phyloP scores from a whole-genome alignment of 2,113 vertebrate genomes.

The Irena cyanogastra region DNA sequence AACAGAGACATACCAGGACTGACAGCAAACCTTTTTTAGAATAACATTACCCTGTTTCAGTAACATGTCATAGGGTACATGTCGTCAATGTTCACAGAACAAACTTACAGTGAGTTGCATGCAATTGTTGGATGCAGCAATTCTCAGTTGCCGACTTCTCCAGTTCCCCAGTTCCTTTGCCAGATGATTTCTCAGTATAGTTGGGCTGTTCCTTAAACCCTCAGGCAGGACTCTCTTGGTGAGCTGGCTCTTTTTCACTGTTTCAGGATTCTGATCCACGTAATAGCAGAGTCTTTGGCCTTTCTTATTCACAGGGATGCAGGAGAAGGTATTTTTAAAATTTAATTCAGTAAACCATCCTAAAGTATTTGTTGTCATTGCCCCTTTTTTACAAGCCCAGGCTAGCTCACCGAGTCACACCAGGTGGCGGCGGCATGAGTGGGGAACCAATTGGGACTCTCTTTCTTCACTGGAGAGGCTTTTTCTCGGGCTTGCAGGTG shows the following conservation, averaged over 20 bases:
- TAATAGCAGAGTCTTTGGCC: background rate
- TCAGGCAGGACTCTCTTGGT: background rate
- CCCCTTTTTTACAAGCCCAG: too few species aligned
- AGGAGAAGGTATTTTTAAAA: background rate
- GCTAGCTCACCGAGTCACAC: too few species aligned
- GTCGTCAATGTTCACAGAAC: background rate
- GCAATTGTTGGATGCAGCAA: background rate
- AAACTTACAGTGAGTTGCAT: background rate
- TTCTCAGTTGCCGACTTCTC: background rate
- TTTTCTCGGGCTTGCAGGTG: too few species aligned
- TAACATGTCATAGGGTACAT: background rate
- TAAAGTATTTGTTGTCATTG: background rate
- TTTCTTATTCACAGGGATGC: background rate
- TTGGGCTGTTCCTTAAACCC: background rate
- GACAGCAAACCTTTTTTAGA: background rate
- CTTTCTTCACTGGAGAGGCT: too few species aligned
- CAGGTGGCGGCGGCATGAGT: too few species aligned
- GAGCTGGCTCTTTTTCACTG: background rate
- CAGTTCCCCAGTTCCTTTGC: background rate
- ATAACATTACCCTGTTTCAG: background rate
- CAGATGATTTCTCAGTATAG: background rate
- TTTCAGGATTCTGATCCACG: background rate
- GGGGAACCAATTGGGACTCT: too few species aligned
- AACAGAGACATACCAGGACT: background rate
- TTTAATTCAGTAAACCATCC: background rate